Percentiles rank a stretch among this genome's conserved stretches.
Conservation (phyloP, 2,113 vertebrate genomes). For the Engystomops pustulosus region DNA sequence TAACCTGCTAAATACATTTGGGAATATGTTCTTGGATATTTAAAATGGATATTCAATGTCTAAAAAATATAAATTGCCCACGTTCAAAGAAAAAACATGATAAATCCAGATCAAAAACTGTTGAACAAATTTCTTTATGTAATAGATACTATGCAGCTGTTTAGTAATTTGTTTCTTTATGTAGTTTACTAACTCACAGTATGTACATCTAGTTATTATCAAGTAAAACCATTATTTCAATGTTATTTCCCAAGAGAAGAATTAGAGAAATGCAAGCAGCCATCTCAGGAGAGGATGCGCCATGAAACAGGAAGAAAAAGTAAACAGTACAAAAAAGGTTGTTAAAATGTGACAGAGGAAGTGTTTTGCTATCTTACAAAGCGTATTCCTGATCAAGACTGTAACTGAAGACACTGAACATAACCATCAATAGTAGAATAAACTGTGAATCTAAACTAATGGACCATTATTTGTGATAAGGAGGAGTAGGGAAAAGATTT, state of each 20-base stretch:
- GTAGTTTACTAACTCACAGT: not conserved
- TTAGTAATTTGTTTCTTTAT: constrained; percentile 6
- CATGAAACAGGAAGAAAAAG: constrained; percentile 31
- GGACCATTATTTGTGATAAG: not conserved
- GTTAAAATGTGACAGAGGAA: constrained; percentile 43
- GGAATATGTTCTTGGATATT: not conserved
- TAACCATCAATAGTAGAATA: constrained; percentile 19
- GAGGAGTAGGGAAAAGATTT: not conserved
- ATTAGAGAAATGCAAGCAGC: constrained; percentile 40
- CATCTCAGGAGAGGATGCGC: constrained; percentile 24
- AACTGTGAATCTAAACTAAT: constrained; percentile 30
- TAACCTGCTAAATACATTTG: not conserved
- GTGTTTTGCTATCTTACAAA: not conserved
- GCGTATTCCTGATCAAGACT: constrained; percentile 13
- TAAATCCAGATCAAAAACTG: not conserved
- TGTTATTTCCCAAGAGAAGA: constrained; percentile 52
- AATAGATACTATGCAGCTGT: not conserved
- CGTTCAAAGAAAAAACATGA: not conserved
- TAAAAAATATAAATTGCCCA: not conserved
- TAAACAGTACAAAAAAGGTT: constrained; percentile 47
- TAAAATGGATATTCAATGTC: not conserved
- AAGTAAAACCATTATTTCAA: constrained; percentile 49
- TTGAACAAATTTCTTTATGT: not conserved
- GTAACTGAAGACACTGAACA: not conserved
- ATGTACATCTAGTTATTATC: constrained; percentile 34